phyloP scores from a whole-genome alignment of 2,888 invertebrate genomes.

The Drosophila bunnanda region DNA sequence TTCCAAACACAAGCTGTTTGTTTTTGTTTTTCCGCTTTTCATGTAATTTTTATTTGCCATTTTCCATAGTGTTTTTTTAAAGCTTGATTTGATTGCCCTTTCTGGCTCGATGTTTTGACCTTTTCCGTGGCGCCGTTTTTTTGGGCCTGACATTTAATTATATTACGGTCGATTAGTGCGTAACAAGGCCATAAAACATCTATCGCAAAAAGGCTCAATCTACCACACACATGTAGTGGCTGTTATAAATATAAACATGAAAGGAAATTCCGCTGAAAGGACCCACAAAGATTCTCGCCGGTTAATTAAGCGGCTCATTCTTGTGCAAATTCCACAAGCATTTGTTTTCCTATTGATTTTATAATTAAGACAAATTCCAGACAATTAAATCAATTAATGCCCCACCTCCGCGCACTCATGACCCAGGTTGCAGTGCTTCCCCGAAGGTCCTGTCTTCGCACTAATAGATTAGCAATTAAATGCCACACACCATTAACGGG shows the following conservation, averaged over 20 bases:
- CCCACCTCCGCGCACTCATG: slow-evolving; percentile 10
- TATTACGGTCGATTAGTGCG: slow-evolving; percentile 17
- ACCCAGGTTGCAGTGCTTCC: slow-evolving; percentile 20
- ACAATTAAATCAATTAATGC: slow-evolving; percentile 61
- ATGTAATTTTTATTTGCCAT: slow-evolving; percentile 6
- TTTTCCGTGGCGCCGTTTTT: slow-evolving; percentile 7
- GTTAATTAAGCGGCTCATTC: slow-evolving; percentile 46
- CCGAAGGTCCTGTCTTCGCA: slow-evolving; percentile 25
- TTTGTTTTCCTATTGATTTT: slow-evolving; percentile 50
- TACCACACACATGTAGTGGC: slow-evolving; percentile 5
- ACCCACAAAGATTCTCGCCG: slow-evolving; percentile 12
- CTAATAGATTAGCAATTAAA: slow-evolving; percentile 76
- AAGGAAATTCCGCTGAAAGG: slow-evolving; percentile 28
- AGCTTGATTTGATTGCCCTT: slow-evolving; percentile 20
- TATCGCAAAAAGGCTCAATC: slow-evolving; percentile 1
- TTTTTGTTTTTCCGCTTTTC: slow-evolving; percentile 9
- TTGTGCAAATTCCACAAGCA: slow-evolving; percentile 33
- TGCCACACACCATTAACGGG: slow-evolving; percentile 74
- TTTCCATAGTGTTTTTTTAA: slow-evolving; percentile 8
- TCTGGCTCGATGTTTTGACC: slow-evolving; percentile 3
- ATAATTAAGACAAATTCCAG: slow-evolving; percentile 49
- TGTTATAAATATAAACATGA: slow-evolving; percentile 16
- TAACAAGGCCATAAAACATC: slow-evolving; percentile 14
- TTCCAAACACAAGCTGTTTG: slow-evolving; percentile 15
- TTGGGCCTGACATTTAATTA: slow-evolving; percentile 30